These are phyloP conservation scores for Trichomalopsis sarcophagae DNA, from an alignment of 1,140 invertebrate species.

Conservation along the genomic window DNA sequence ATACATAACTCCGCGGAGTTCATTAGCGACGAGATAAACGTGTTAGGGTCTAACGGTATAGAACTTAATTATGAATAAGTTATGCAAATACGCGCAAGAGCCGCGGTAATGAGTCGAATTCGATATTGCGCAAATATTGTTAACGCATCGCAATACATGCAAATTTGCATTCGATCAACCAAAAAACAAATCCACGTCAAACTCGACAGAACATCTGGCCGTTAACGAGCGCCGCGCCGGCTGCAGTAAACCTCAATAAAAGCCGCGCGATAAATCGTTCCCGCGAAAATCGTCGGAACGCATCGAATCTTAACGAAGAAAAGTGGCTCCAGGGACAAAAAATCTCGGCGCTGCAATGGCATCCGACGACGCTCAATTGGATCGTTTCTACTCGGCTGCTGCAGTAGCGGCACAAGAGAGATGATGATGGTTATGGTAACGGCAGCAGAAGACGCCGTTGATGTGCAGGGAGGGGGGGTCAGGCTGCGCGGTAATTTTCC, in stretches of 20 bases:
- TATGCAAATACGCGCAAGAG: no score
- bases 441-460: neutral
- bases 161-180: no score
- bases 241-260: slow-evolving; percentile 34
- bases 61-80: no score
- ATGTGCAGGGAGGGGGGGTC: no score
- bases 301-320: slow-evolving; percentile 7
- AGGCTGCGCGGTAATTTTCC: neutral
- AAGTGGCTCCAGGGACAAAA: neutral
- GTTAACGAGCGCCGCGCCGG: neutral
- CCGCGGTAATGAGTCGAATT: no score
- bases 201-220: neutral
- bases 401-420: neutral
- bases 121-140: no score
- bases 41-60: no score
- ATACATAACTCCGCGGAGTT: neutral
- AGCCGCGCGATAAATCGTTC: neutral
- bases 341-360: neutral
- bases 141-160: no score
- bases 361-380: neutral
- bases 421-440: slow-evolving; percentile 4
- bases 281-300: neutral
- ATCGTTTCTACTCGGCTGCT: neutral
- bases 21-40: neutral
- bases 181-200: neutral